Percentiles rank a stretch among this genome's conserved stretches.
These are phyloP conservation scores for Brachyhypopomus occidentalis DNA, from an alignment of 2,113 vertebrate species.

Conservation along the genomic window DNA sequence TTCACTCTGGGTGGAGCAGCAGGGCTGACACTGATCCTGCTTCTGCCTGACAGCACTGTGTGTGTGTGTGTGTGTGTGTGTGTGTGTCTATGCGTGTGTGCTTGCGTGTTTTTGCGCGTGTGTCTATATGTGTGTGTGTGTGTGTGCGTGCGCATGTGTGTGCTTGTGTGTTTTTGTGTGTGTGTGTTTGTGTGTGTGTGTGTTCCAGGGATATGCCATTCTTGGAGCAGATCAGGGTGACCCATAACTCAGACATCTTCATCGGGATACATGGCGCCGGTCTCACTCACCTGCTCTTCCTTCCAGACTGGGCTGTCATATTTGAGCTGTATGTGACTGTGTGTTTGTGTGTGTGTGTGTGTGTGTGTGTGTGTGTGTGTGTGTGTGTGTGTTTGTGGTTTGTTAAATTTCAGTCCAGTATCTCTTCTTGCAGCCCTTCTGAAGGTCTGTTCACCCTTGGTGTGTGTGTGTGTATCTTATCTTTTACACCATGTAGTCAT, in stretches of 20 bases:
- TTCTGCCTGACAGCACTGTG: constrained; percentile 27
- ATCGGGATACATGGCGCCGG: constrained; percentile 98
- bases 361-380: not conserved
- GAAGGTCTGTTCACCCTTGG: too few relatives aligned
- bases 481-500: too few relatives aligned
- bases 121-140: constrained; percentile 42
- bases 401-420: not conserved
- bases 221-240: constrained; percentile 87
- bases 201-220: constrained; percentile 85
- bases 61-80: constrained; percentile 48
- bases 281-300: constrained; percentile 94
- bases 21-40: constrained; percentile 2
- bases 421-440: too few relatives aligned
- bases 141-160: too few relatives aligned
- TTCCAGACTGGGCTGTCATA: constrained; percentile 96
- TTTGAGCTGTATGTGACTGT: constrained; percentile 89
- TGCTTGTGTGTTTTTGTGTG: too few relatives aligned
- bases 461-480: too few relatives aligned
- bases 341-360: not conserved
- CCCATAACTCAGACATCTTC: constrained; percentile 96
- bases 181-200: constrained; percentile 25
- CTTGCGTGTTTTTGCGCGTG: constrained; percentile 19
- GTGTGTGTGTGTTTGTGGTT: not conserved
- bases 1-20: not conserved
- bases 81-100: constrained; percentile 23